phyloP scores from a whole-genome alignment of 2,797 vertebrate species.

The Syngnathus acus region DNA sequence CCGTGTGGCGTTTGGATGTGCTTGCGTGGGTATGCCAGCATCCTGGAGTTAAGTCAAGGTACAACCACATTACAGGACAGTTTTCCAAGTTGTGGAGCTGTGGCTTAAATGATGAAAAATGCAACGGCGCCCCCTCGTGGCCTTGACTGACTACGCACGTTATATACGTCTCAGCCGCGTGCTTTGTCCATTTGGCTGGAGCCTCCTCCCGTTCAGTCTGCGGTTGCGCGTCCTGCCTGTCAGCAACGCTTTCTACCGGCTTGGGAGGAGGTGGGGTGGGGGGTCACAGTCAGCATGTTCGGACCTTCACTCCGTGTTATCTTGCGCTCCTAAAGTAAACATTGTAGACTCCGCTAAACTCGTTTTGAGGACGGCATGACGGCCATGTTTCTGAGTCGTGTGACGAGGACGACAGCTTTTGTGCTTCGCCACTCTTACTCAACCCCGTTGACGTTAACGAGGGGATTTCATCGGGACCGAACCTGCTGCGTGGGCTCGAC shows the following conservation, averaged over 20 bases:
- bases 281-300: conserved; percentile 43
- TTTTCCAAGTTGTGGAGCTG: background rate
- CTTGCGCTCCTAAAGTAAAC: background rate
- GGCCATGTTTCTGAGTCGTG: conserved; percentile 47
- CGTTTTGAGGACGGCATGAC: background rate
- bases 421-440: conserved; percentile 25
- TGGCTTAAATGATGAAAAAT: background rate
- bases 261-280: conserved; percentile 8
- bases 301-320: conserved; percentile 2
- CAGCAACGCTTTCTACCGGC: background rate
- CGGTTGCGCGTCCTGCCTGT: conserved; percentile 40
- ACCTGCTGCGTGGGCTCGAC: conserved; percentile 7
- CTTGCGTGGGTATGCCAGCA: too few species aligned
- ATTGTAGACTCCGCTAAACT: background rate
- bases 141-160: background rate
- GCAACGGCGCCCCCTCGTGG: background rate
- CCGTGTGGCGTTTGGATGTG: too few species aligned
- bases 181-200: background rate
- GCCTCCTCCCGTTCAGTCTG: conserved; percentile 16
- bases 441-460: conserved; percentile 30
- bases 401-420: conserved; percentile 27
- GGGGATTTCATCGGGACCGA: conserved; percentile 17
- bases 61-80: too few species aligned
- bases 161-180: background rate
- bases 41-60: too few species aligned